Evolutionary conservation across 1,140 invertebrate genomes (phyloP).

Genomic region (Drosophila asahinai): DNA sequence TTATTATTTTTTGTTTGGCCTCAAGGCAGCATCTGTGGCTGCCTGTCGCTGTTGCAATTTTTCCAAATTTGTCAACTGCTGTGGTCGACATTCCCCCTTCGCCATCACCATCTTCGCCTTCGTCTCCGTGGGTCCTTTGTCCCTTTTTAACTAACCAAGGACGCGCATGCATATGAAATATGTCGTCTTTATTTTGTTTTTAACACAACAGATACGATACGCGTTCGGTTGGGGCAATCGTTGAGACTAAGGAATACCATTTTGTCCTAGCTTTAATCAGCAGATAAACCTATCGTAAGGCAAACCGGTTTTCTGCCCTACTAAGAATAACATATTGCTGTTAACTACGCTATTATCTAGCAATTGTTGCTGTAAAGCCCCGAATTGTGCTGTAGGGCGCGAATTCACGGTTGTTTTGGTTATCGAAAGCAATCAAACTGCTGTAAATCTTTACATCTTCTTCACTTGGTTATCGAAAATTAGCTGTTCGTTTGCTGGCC

Average conservation of each 20-base stretch:
- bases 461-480: too few species aligned
- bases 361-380: too few species aligned
- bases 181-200: conserved; percentile 57
- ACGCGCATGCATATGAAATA: conserved; percentile 67
- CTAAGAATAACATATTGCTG: too few species aligned
- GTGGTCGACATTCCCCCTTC: conserved; percentile 27
- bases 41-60: conserved; percentile 69
- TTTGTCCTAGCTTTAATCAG: too few species aligned
- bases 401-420: too few species aligned
- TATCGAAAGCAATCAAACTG: too few species aligned
- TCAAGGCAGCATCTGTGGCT: conserved; percentile 37
- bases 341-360: too few species aligned
- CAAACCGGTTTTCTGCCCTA: too few species aligned
- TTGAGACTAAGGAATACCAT: not conserved
- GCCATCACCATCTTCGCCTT: not conserved
- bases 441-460: too few species aligned
- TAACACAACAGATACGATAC: conserved; percentile 5
- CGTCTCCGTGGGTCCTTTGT: conserved; percentile 1
- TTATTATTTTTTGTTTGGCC: conserved; percentile 30
- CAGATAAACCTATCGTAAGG: too few species aligned
- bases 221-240: not conserved
- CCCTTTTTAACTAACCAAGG: conserved; percentile 38
- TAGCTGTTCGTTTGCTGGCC: too few species aligned
- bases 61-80: conserved; percentile 76
- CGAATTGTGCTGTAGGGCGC: too few species aligned